phyloP scores from a whole-genome alignment of 2,797 vertebrate species.

The Pseudochirops cupreus region DNA sequence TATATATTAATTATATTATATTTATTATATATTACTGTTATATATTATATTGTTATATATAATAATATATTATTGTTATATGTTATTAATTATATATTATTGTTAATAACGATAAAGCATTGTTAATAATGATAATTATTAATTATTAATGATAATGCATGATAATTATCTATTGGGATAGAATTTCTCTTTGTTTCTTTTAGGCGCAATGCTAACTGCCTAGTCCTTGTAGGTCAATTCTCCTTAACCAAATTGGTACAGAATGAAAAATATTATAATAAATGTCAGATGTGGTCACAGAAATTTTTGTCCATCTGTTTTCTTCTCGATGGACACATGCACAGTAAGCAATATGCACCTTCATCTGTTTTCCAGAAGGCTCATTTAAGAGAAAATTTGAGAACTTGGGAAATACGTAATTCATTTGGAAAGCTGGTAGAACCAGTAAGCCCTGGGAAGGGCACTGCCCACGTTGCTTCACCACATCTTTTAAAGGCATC shows the following conservation, averaged over 20 bases:
- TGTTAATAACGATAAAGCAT: too few relatives aligned
- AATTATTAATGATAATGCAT: background rate
- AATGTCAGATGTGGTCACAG: conserved; percentile 12
- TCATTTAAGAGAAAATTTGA: conserved; percentile 35
- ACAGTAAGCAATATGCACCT: conserved; percentile 44
- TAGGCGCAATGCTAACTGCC: background rate
- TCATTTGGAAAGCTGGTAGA: conserved; percentile 45
- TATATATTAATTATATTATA: too few relatives aligned
- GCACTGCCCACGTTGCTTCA: background rate
- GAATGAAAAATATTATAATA: conserved; percentile 35
- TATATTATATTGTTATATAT: too few relatives aligned
- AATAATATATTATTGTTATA: too few relatives aligned
- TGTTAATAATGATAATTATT: background rate
- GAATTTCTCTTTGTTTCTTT: conserved; percentile 19
- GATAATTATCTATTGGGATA: background rate
- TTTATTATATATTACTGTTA: too few relatives aligned
- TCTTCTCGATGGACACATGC: conserved; percentile 30
- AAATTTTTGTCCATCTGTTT: conserved; percentile 14
- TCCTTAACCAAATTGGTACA: background rate
- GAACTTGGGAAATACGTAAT: conserved; percentile 41
- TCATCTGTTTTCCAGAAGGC: conserved; percentile 35
- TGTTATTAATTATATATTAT: too few relatives aligned
- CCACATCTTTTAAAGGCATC: background rate
- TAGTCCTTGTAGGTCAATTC: background rate
- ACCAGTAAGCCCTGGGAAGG: background rate